These are phyloP conservation scores for Malurus leucopterus DNA, from an alignment of 2,797 vertebrate genomes.

Conservation along the genomic window DNA sequence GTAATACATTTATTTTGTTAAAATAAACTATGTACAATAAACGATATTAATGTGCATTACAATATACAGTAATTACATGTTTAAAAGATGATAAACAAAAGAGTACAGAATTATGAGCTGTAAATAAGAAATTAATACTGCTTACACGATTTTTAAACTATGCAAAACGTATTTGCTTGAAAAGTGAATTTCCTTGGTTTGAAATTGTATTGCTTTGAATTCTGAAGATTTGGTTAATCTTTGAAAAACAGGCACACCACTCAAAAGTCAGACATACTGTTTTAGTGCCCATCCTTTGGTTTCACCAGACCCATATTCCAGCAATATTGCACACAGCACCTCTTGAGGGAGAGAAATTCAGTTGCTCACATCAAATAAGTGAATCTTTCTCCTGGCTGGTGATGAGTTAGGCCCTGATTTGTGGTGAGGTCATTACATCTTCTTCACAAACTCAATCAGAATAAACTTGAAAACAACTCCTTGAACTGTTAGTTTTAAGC, in stretches of 20 bases:
- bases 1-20: slow-evolving; percentile 58
- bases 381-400: neutral
- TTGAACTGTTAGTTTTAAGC: neutral
- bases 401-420: neutral
- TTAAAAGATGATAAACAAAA: slow-evolving; percentile 33
- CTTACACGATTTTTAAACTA: slow-evolving; percentile 31
- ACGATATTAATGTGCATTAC: slow-evolving; percentile 13
- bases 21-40: slow-evolving; percentile 57
- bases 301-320: neutral
- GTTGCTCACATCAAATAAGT: neutral
- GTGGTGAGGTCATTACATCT: neutral
- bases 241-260: neutral
- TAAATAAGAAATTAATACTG: slow-evolving; percentile 39
- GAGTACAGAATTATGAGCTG: slow-evolving; percentile 24
- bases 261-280: neutral
- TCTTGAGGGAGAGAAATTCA: neutral
- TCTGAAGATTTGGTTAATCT: neutral
- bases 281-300: slow-evolving; percentile 15
- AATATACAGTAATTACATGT: slow-evolving; percentile 67
- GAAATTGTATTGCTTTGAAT: neutral
- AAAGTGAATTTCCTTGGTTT: neutral
- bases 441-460: neutral
- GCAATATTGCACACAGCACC: slow-evolving; percentile 10
- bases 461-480: neutral
- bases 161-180: neutral